Base-by-base conservation (phyloP, 2,888 invertebrate species). In the Meiosimyza platycephala region DNA sequence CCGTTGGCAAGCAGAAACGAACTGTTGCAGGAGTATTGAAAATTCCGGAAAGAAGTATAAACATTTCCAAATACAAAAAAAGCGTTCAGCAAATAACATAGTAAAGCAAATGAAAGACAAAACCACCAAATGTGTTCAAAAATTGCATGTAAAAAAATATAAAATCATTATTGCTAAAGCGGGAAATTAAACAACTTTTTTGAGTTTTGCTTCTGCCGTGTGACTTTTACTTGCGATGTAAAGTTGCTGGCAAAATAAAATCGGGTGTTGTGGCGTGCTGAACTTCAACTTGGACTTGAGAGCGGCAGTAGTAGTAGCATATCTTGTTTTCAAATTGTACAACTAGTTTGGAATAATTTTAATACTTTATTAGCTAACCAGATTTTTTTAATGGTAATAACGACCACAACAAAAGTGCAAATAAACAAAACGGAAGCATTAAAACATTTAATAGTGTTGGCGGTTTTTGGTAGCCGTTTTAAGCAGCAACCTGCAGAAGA, bases 71-170 rank as follows among this genome's bases (percentile, higher is more conserved):
- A 52, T 48, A 54, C 40, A 68, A 33, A 59, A 55, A 64, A 7
- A 64, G 40, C 16, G 33, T 40, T 16, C 60, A 40, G 40, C 28
- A 62, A 33, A 33, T 13, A 33, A 15, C 22, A 60, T 7, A 15
- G 5, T 47, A 62, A 28, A 62, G 40, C 1, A 62, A 16, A 62
- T n/a, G 1, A 62, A 47, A 22, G 33, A 33, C 33, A 62, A 68
- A 76, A 65, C 66, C 74, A 69, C 76, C 76, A 76, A 64, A 70
- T 70, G 57, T 71, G 59, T 52, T 72, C 33, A 48, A 69, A 71
- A 55, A 66, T 64, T 40, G 51, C 33, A 40, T 63, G 18, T 18
- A 52, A 33, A 62, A 62, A 33, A n/a, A n/a, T 1, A 28, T 15
- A 60, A 64, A 64, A 50, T 62, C 28, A 51, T 28, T 51, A 28